A percentile compares a stretch with the other conserved stretches of the same genome.
phyloP scores from a whole-genome alignment of 1,140 invertebrate species.

The Popillia japonica region DNA sequence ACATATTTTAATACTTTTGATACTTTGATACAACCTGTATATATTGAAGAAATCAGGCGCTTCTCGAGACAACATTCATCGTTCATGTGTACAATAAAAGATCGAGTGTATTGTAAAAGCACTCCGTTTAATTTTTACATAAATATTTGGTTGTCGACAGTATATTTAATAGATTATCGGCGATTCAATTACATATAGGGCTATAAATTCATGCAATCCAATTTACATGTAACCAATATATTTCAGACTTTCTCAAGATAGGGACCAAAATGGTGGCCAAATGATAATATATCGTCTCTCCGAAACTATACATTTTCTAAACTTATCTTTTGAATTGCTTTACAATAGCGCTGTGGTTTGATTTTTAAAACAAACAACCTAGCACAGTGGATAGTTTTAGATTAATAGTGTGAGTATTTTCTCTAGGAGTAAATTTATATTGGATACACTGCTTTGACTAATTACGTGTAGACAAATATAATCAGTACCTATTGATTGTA shows the following conservation, averaged over 20 bases:
- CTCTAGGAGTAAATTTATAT: too few species aligned
- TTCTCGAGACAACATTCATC: too few species aligned
- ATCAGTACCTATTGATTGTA: too few species aligned
- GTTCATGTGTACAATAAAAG: not conserved
- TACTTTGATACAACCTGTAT: too few species aligned
- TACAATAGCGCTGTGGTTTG: slow-evolving; percentile 22
- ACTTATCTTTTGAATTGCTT: slow-evolving; percentile 36
- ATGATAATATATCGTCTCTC: slow-evolving; percentile 29
- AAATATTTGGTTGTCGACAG: not conserved
- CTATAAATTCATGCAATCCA: slow-evolving; percentile 36
- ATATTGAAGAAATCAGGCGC: too few species aligned
- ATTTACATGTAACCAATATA: slow-evolving; percentile 34
- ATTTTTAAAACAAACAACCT: slow-evolving; percentile 24
- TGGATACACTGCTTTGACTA: too few species aligned
- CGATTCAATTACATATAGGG: slow-evolving; percentile 10
- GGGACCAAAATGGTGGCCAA: slow-evolving; percentile 35
- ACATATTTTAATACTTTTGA: too few species aligned
- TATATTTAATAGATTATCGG: slow-evolving; percentile 17
- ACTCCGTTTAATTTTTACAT: slow-evolving; percentile 18
- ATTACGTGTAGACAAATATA: too few species aligned
- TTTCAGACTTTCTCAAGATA: slow-evolving; percentile 19
- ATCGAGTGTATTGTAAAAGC: not conserved
- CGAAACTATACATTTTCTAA: slow-evolving; percentile 11
- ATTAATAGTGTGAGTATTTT: not conserved
- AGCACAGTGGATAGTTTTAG: not conserved